Base-by-base conservation (phyloP, 2,113 vertebrate species). In the Malaclemys terrapin region DNA sequence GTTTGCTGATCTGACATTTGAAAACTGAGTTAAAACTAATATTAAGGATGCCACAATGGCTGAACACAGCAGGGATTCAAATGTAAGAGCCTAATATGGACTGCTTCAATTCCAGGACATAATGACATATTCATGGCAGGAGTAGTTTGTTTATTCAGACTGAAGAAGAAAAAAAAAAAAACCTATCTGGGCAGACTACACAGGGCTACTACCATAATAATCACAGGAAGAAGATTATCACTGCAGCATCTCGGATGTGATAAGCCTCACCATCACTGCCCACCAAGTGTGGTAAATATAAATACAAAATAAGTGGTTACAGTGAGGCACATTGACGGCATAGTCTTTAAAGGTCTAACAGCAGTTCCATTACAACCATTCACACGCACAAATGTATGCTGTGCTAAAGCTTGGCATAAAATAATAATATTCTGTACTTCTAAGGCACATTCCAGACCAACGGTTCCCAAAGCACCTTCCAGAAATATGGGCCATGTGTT, bases 321-420 rank as follows among this genome's bases (percentile, higher is more conserved):
- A 45, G 42, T 12, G 4, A 16, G 2, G 22, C 35, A 50, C 53
- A 27, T 5, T n/a, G 38, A 65, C 7, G 82, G 56, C 49, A 49
- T 0, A 0, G 2, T 35, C 17, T 56, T 49, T 10, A 83, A 78
- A 76, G 8, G 35, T 42, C 12, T 4, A 76, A 84, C 35, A 52
- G 24, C 2, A 91, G 69, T 27, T 35, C 11, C n/a, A 47, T 86
- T 59, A 86, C 16, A 86, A 45, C 20, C n/a, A 57, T 62, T 90
- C 69, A 53, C 10, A 81, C 35, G n/a, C 53, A 84, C 52, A 56
- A 80, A 80, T 1, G 1, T 14, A 14, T 2, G 19, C 38, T 49
- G 20, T 38, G 42, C n/a, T 81, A 52, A 35, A 75, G 56, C 54
- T 0, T 87, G 5, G 59, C 52, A 4, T 72, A n/a, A 0, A 87